Evolutionary conservation across 2,888 invertebrate species (phyloP), one percentile per base, ranked within the genome.

Genomic region (Heterodera filipjevi): DNA sequence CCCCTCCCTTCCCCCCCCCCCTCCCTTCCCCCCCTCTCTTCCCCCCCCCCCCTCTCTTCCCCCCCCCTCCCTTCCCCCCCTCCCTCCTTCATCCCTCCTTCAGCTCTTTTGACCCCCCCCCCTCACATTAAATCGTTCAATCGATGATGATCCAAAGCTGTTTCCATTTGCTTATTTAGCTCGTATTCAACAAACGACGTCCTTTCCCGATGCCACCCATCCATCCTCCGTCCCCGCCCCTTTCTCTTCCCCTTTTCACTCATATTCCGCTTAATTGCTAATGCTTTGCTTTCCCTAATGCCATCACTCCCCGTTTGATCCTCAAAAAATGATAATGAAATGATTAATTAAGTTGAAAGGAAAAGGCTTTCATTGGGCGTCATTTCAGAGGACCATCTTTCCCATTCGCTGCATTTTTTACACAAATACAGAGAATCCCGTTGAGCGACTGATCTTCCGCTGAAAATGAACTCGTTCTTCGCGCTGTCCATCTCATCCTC

Each of bases 381-480:
- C 12, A 49, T 16, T 16, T 2, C 16, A 14, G 19, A 12, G 46
- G 19, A 5, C 2, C 16, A 49, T 49, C 46, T 16, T 12, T 14
- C 46, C 19, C 44, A 44, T 44, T 12, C 44, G 44, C 49, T n/a
- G 16, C 49, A 49, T 59, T 59, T n/a, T 59, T 59, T 5, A 53
- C 22, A 59, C n/a, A 59, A 59, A 59, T 59, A 59, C 59, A 59
- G 59, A 59, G 16, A 16, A 59, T 59, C 59, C 22, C n/a, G n/a
- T 59, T 59, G 59, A 53, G 59, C 39, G 39, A 39, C 27, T 59
- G 59, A 59, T n/a, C 59, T n/a, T 27, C 27, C n/a, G 59, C 59
- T 59, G 59, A 10, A 22, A n/a, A 59, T 59, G 59, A 59, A 59
- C 59, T n/a, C 59, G 59, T 59, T 59, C 59, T 59, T 59, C 59